phyloP scores from a whole-genome alignment of 2,888 invertebrate genomes.

The Steinernema hermaphroditum region DNA sequence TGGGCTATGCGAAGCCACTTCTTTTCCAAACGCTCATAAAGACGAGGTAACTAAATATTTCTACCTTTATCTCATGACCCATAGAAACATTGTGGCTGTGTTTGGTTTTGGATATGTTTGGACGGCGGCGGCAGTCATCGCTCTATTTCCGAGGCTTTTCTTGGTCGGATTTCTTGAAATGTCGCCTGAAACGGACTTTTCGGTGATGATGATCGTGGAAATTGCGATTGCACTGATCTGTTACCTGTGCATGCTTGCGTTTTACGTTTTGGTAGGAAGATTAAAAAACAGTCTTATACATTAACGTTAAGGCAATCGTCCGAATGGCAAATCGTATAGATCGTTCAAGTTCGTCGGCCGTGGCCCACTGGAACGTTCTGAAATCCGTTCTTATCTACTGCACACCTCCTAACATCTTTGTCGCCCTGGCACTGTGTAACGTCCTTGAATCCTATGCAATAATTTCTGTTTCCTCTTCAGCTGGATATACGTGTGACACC shows the following conservation, averaged over 20 bases:
- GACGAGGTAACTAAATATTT: background rate
- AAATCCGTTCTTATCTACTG: constrained; percentile 1
- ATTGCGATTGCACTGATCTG: background rate
- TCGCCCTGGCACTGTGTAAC: background rate
- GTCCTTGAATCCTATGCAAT: background rate
- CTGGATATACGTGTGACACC: background rate
- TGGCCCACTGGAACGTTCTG: background rate
- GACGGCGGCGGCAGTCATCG: background rate
- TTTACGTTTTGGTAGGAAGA: constrained; percentile 1
- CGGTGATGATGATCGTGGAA: background rate
- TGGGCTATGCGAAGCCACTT: background rate
- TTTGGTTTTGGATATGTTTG: background rate
- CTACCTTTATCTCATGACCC: too few relatives aligned
- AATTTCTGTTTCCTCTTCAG: too few relatives aligned
- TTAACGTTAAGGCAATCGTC: background rate
- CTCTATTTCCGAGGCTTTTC: background rate
- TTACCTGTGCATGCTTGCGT: background rate
- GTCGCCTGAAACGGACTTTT: background rate
- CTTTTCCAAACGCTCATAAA: background rate
- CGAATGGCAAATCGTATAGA: background rate
- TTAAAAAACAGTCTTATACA: too few relatives aligned
- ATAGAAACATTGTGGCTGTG: background rate
- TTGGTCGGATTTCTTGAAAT: background rate
- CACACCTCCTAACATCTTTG: background rate
- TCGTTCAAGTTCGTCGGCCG: background rate